Percentiles rank a stretch among this genome's conserved stretches.
Evolutionary conservation across 1,140 invertebrate genomes (phyloP).

Genomic region (Tenebrio molitor): DNA sequence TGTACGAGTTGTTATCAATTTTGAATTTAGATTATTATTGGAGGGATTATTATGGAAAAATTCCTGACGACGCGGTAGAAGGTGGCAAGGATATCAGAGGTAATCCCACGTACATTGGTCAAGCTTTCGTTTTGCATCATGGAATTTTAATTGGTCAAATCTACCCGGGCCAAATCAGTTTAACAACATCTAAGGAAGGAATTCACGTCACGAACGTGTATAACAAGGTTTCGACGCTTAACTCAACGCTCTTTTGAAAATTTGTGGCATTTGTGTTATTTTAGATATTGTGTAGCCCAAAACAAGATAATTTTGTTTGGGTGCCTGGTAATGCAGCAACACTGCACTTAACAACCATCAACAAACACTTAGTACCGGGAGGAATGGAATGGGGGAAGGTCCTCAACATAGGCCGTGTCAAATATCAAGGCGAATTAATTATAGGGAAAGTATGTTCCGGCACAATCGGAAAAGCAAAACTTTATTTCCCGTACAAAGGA

Average conservation of each 20-base stretch:
- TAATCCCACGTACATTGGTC: slow-evolving; percentile 11
- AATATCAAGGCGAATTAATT: slow-evolving; percentile 42
- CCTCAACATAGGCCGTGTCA: slow-evolving; percentile 32
- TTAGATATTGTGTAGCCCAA: slow-evolving; percentile 23
- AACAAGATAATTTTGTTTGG: slow-evolving; percentile 35
- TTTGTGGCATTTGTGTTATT: neutral
- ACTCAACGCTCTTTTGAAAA: too few relatives aligned
- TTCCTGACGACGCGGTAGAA: slow-evolving; percentile 3
- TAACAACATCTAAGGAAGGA: slow-evolving; percentile 36
- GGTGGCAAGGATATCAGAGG: neutral
- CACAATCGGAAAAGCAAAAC: slow-evolving; percentile 22
- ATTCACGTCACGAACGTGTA: slow-evolving; percentile 1
- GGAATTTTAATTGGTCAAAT: slow-evolving; percentile 25
- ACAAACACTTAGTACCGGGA: slow-evolving; percentile 20
- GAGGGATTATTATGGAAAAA: slow-evolving; percentile 1
- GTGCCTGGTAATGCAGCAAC: slow-evolving; percentile 2
- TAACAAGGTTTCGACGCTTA: neutral
- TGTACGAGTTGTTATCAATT: too few relatives aligned
- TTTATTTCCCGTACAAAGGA: slow-evolving; percentile 28
- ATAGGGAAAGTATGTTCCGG: slow-evolving; percentile 40
- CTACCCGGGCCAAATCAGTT: slow-evolving; percentile 23
- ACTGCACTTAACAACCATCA: slow-evolving; percentile 18
- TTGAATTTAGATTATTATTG: slow-evolving; percentile 29
- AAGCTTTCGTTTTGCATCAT: slow-evolving; percentile 9
- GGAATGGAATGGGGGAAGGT: slow-evolving; percentile 23